Base-by-base conservation (phyloP, 37 sponge, comb jelly and placozoan genomes). In the Aphrocallistes beatrix region DNA sequence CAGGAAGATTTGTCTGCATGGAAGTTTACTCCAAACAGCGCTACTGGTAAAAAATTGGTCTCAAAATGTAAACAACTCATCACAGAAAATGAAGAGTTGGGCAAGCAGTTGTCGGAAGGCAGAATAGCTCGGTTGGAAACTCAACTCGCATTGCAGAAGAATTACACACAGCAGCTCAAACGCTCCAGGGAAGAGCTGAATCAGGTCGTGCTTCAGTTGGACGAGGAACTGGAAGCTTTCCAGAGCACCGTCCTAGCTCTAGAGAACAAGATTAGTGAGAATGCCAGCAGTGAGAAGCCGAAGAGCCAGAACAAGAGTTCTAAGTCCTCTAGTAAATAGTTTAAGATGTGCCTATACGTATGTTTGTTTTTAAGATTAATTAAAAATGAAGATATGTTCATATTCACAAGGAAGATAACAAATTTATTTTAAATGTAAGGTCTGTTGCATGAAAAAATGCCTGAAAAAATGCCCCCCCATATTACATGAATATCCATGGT, bases 11-110 rank as follows among this genome's bases (percentile, higher is more conserved):
- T 97, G 36, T 94, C 93, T 91, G 97, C 94, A 1, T 97, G 97
- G 97, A 94, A 94, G 75, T 97, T 97, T 86, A 92, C 97, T 32
- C 91, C 97, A 37, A 94, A 97, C 88, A 94, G 95, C 90, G 95
- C 91, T 21, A 90, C 95, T 37, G 95, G 95, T 0, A 92, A 94
- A 91, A 94, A 94, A 82, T 81, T 97, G 83, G 92, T 97, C 91
- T 88, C 92, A 37, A 97, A 94, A 82, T 97, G 97, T 87, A 87
- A 94, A 17, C 84, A 81, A 25, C 51, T 97, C 40, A 84, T 97
- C 16, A 91, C 92, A 36, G 97, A 97, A 85, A 97, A 97, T 84
- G 90, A 94, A 51, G 94, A 97, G 42, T 85, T 97, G 25, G 97
- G 97, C 0, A 92, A 92, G 75, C 97, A 97, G 91, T 87, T 97